Conservation (phyloP, 2,797 vertebrate genomes). For the Sebastes baramenuke region DNA sequence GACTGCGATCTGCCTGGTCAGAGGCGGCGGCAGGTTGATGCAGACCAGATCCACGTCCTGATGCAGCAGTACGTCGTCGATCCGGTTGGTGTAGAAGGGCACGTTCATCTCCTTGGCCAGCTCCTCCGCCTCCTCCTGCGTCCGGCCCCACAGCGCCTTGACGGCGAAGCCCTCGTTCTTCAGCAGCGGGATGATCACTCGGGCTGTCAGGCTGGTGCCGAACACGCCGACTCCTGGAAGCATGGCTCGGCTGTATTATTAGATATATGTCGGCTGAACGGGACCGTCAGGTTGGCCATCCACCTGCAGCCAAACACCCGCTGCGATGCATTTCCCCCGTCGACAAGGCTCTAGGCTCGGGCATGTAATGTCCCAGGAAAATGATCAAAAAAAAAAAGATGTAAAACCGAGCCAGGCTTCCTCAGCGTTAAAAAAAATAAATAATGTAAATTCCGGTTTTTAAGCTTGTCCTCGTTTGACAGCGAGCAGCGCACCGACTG, state of each 20-base stretch:
- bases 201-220: slow-evolving; percentile 94
- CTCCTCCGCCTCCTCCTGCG: slow-evolving; percentile 97
- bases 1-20: slow-evolving; percentile 96
- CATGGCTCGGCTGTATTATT: slow-evolving; percentile 77
- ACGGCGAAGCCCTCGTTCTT: slow-evolving; percentile 96
- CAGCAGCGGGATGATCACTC: slow-evolving; percentile 95
- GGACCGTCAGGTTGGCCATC: slow-evolving; percentile 78
- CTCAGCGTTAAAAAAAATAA: not conserved
- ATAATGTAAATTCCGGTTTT: slow-evolving; percentile 2
- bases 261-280: not conserved
- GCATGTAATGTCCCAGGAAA: not conserved
- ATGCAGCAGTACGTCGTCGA: slow-evolving; percentile 97
- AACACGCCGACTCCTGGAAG: slow-evolving; percentile 98
- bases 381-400: too few relatives aligned
- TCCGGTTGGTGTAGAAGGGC: slow-evolving; percentile 96
- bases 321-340: slow-evolving; percentile 61
- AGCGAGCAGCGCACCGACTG: slow-evolving; percentile 51
- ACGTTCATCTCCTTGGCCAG: slow-evolving; percentile 98
- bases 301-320: slow-evolving; percentile 77
- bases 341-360: not conserved
- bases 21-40: slow-evolving; percentile 97
- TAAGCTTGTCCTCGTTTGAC: slow-evolving; percentile 37
- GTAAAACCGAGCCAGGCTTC: not conserved
- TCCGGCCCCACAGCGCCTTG: slow-evolving; percentile 96
- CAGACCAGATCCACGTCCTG: slow-evolving; percentile 97